Percentiles rank a stretch among this genome's conserved stretches.
Conservation (phyloP, 1,140 invertebrate genomes). For the Ips typographus region DNA sequence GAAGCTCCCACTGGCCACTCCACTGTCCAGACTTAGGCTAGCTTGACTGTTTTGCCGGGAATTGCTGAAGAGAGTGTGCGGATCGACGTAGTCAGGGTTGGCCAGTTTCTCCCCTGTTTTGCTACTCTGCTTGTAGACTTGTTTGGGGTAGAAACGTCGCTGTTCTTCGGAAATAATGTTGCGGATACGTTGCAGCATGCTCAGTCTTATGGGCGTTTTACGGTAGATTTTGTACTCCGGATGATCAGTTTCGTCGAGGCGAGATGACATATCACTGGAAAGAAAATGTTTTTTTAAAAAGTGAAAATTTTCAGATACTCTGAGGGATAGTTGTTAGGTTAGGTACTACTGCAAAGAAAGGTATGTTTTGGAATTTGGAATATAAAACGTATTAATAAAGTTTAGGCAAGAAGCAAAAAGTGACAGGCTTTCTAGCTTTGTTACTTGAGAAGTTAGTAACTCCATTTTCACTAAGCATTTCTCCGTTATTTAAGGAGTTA, state of each 20-base stretch:
- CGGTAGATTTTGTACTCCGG: conserved; percentile 51
- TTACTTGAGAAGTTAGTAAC: no score
- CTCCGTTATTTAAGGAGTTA: no score
- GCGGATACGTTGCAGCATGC: conserved; percentile 58
- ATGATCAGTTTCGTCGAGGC: conserved; percentile 50
- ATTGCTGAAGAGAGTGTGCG: conserved; percentile 50
- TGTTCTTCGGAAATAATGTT: conserved; percentile 58
- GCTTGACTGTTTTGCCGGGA: conserved; percentile 35
- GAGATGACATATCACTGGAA: conserved; percentile 47
- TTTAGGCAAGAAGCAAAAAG: no score
- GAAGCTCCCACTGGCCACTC: conserved; percentile 23
- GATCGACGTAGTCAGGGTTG: conserved; percentile 83
- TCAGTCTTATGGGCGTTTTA: conserved; percentile 55
- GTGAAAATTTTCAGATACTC: no score
- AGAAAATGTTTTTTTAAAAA: neutral
- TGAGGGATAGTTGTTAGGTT: no score
- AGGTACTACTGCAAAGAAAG: no score
- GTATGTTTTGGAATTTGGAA: no score
- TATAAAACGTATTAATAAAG: no score
- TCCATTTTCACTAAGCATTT: no score
- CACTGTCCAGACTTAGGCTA: conserved; percentile 23
- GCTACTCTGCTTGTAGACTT: conserved; percentile 79
- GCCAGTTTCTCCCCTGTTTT: conserved; percentile 82
- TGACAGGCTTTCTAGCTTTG: no score
- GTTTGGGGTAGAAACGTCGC: conserved; percentile 55